Evolutionary conservation across 2,888 invertebrate species (phyloP).

Genomic region (Drosophila parthenogenetica): DNA sequence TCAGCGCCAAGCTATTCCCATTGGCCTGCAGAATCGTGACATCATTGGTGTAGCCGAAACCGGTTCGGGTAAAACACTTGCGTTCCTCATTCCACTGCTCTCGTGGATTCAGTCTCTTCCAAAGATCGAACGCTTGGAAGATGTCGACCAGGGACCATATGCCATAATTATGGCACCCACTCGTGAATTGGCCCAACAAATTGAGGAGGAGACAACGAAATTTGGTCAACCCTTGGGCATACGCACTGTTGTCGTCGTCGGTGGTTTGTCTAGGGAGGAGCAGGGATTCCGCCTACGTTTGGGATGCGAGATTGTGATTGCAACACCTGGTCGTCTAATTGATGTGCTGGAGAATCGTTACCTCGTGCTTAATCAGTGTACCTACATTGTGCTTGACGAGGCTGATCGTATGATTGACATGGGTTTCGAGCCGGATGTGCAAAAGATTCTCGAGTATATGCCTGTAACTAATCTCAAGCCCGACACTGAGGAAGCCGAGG

Average conservation of each 20-base stretch:
- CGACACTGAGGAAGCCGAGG: slow-evolving; percentile 99
- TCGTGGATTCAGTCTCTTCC: slow-evolving; percentile 99
- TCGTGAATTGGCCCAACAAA: slow-evolving; percentile 99
- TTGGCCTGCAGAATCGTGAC: slow-evolving; percentile 96
- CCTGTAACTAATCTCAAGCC: slow-evolving; percentile 99
- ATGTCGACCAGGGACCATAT: slow-evolving; percentile 98
- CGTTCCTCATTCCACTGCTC: slow-evolving; percentile 98
- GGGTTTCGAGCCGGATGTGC: slow-evolving; percentile 99
- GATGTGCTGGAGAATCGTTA: slow-evolving; percentile 99
- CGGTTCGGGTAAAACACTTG: slow-evolving; percentile 99
- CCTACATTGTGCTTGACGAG: slow-evolving; percentile 98
- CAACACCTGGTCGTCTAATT: slow-evolving; percentile 99
- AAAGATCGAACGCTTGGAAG: slow-evolving; percentile 96
- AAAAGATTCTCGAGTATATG: slow-evolving; percentile 98
- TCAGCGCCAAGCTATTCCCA: slow-evolving; percentile 99
- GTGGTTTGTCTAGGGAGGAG: slow-evolving; percentile 98
- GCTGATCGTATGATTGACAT: slow-evolving; percentile 99
- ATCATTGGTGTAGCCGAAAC: slow-evolving; percentile 99
- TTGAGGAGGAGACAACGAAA: slow-evolving; percentile 99
- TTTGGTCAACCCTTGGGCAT: slow-evolving; percentile 97
- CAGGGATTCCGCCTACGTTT: slow-evolving; percentile 98
- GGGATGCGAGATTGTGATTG: slow-evolving; percentile 99
- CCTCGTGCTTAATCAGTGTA: slow-evolving; percentile 97
- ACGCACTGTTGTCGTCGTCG: slow-evolving; percentile 98
- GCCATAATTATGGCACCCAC: slow-evolving; percentile 99